These are phyloP conservation scores for Pediacus dermestoides DNA, from an alignment of 2,888 invertebrate genomes.

Conservation along the genomic window DNA sequence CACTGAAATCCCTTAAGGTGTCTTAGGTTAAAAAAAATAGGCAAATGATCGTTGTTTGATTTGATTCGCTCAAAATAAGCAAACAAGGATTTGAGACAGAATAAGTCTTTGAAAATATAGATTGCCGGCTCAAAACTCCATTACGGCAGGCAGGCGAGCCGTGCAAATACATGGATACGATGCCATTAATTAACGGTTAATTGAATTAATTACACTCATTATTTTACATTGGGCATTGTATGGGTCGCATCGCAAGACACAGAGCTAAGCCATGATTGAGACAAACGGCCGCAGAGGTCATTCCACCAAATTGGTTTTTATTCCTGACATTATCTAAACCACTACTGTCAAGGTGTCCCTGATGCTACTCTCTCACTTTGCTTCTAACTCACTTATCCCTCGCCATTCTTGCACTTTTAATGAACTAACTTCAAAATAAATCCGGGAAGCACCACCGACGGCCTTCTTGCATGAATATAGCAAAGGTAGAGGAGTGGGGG, in stretches of 20 bases:
- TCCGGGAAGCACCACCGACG: slow-evolving; percentile 4
- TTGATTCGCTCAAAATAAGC: too few relatives aligned
- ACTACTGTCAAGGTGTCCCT: slow-evolving; percentile 37
- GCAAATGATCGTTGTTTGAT: too few relatives aligned
- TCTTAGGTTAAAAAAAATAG: too few relatives aligned
- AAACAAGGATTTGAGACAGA: too few relatives aligned
- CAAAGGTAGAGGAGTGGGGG: too few relatives aligned
- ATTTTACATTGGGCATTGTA: slow-evolving; percentile 50
- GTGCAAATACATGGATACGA: slow-evolving; percentile 51
- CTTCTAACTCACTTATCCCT: slow-evolving; percentile 23
- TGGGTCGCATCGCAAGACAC: slow-evolving; percentile 42
- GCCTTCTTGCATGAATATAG: too few relatives aligned
- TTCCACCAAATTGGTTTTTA: slow-evolving; percentile 51
- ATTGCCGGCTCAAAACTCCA: slow-evolving; percentile 53
- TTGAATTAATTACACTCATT: slow-evolving; percentile 56
- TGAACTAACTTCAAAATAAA: slow-evolving; percentile 11
- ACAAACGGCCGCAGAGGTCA: slow-evolving; percentile 49
- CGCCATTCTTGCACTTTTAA: slow-evolving; percentile 20
- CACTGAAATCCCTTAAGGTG: too few relatives aligned
- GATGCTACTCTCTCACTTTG: slow-evolving; percentile 4
- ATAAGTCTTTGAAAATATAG: slow-evolving; percentile 46
- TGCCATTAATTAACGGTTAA: slow-evolving; percentile 55
- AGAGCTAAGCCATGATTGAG: slow-evolving; percentile 49
- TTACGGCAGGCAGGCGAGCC: slow-evolving; percentile 47
- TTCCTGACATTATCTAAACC: slow-evolving; percentile 38